Evolutionary conservation across 2,113 vertebrate genomes (phyloP).

Genomic region (Turnix velox): DNA sequence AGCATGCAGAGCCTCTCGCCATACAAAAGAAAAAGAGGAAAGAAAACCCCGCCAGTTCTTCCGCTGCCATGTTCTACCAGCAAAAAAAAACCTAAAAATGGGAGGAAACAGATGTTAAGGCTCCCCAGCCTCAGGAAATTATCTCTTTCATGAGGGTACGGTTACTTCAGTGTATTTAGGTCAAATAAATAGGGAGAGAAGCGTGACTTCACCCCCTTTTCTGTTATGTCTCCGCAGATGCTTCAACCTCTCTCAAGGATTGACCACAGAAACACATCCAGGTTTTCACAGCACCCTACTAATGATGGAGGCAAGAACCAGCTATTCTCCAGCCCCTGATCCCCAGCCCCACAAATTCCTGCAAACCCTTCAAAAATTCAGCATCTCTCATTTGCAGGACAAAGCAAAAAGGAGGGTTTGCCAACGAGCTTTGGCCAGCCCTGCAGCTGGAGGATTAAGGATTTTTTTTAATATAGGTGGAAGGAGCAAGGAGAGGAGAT

Average conservation of each 20-base stretch:
- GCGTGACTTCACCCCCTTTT: not conserved
- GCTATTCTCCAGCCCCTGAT: not conserved
- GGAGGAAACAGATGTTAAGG: slow-evolving; percentile 72
- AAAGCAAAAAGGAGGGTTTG: not conserved
- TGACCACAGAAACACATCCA: fast-evolving
- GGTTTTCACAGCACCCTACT: fast-evolving
- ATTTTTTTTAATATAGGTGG: not conserved
- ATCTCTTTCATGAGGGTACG: slow-evolving; percentile 53
- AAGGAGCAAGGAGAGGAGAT: not conserved
- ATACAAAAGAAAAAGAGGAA: slow-evolving; percentile 65
- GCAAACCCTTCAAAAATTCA: not conserved
- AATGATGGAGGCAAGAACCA: not conserved
- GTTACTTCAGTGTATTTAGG: slow-evolving; percentile 41
- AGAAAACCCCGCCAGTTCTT: slow-evolving; percentile 55
- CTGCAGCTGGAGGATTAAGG: not conserved
- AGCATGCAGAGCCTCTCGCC: slow-evolving; percentile 3
- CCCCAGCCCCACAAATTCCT: not conserved
- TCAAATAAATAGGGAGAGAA: slow-evolving; percentile 36
- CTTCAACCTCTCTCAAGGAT: not conserved
- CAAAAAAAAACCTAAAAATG: slow-evolving; percentile 40
- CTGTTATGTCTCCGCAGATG: not conserved
- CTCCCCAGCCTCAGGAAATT: slow-evolving; percentile 51
- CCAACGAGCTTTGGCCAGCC: fast-evolving
- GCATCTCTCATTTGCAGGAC: not conserved
- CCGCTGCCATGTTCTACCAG: slow-evolving; percentile 44